Base-by-base conservation (phyloP, 2,113 vertebrate genomes). In the Ardeotis arabs region DNA sequence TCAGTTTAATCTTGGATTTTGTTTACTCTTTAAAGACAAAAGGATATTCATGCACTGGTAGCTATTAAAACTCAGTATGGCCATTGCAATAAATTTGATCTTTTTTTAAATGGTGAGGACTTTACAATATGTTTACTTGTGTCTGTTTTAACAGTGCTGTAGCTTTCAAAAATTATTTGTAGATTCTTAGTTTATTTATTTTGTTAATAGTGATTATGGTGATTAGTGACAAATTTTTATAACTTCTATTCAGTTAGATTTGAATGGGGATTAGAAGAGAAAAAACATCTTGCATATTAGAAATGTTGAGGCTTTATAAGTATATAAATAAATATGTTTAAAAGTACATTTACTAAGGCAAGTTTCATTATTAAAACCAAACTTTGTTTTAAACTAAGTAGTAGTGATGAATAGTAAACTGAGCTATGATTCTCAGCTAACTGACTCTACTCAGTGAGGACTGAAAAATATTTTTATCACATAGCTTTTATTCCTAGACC, bases 1-100 rank as follows among this genome's bases (percentile, higher is more conserved):
- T 83, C 0, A 0, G 0, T 50, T 76, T 52, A 72, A 16, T 62
- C 7, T 58, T 49, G 31, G 37, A 2, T 11, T 87, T 74, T n/a
- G 13, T 63, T 84, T 79, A 13, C 27, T 60, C 21, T 53, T 59
- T 64, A 41, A 58, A 45, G 58, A 49, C 8, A 35, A 18, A 13
- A 60, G 17, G 52, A 4, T 83, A 19, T 19, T 87, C 4, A 3
- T 44, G 39, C 9, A 5, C 28, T 47, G 33, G 13, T 49, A 37
- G 18, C 56, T 84, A 4, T 39, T 60, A 53, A 75, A 87, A 50
- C 7, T 49, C 29, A 60, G 31, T 68, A 19, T 50, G 18, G 39
- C 60, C 12, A 17, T 68, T 12, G 9, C 33, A 62, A 5, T 67
- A 58, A 24, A 10, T 63, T 39, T 45, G 14, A 52, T 52, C 12